Evolutionary conservation across 1,140 invertebrate species (phyloP).

Genomic region (Zaprionus lachaisei): DNA sequence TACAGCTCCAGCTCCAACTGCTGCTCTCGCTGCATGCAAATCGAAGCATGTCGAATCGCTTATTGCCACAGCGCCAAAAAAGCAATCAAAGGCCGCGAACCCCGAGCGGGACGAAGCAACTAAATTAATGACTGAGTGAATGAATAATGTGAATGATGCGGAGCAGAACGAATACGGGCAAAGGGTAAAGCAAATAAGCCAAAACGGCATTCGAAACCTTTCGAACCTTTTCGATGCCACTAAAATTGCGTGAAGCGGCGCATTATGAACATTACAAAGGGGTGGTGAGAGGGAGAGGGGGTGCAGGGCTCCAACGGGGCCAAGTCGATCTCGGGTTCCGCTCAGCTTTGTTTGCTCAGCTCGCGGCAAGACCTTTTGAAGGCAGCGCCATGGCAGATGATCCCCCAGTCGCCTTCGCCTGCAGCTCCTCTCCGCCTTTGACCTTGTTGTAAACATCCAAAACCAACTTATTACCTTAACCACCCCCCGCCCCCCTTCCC

Average conservation of each 20-base stretch:
- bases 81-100: slow-evolving; percentile 62
- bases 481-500: too few species aligned
- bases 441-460: slow-evolving; percentile 77
- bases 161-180: slow-evolving; percentile 51
- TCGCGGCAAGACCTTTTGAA: slow-evolving; percentile 35
- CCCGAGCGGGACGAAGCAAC: slow-evolving; percentile 45
- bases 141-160: slow-evolving; percentile 55
- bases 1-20: background rate
- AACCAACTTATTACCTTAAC: slow-evolving; percentile 67
- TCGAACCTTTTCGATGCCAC: slow-evolving; percentile 62
- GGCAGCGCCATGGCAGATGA: slow-evolving; percentile 33
- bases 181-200: slow-evolving; percentile 38
- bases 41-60: slow-evolving; percentile 57
- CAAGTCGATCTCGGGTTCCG: slow-evolving; percentile 31
- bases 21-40: slow-evolving; percentile 44
- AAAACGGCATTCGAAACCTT: slow-evolving; percentile 69
- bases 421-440: slow-evolving; percentile 21
- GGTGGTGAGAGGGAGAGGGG: background rate
- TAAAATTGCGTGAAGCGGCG: slow-evolving; percentile 70
- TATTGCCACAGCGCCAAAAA: slow-evolving; percentile 52
- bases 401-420: background rate
- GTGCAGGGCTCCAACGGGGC: slow-evolving; percentile 10
- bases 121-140: slow-evolving; percentile 41
- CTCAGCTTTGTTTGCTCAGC: slow-evolving; percentile 65
- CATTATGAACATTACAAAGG: slow-evolving; percentile 63